A percentile compares a stretch with the other conserved stretches of the same genome.
Evolutionary conservation across 2,888 invertebrate genomes (phyloP).

Genomic region (Macroteleia sp.): DNA sequence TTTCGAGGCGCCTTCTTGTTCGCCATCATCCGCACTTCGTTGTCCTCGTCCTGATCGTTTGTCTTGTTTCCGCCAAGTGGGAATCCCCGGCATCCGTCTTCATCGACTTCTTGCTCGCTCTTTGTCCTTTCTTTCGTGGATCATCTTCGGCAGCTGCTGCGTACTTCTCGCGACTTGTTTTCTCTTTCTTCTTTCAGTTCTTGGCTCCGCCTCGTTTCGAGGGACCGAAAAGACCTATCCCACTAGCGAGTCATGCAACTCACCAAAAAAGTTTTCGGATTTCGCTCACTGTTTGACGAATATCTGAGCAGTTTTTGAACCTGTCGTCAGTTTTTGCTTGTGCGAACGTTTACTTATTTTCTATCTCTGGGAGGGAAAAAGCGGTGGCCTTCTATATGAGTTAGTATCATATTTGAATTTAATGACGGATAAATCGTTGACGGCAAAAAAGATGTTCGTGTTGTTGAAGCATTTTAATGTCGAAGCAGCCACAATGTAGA

Average conservation of each 20-base stretch:
- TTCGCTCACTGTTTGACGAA: too few species aligned
- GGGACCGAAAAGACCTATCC: slow-evolving; percentile 24
- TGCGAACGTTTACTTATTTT: too few species aligned
- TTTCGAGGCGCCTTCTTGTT: slow-evolving; percentile 7
- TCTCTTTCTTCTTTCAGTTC: slow-evolving; percentile 32
- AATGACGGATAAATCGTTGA: slow-evolving; percentile 65
- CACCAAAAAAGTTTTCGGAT: too few species aligned
- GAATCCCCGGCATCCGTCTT: background rate
- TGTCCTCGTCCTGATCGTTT: slow-evolving; percentile 18
- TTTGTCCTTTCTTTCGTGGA: slow-evolving; percentile 20
- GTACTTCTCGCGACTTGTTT: slow-evolving; percentile 49
- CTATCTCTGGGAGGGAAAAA: too few species aligned
- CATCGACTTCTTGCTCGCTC: slow-evolving; percentile 1
- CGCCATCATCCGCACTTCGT: slow-evolving; percentile 37
- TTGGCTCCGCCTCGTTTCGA: slow-evolving; percentile 48
- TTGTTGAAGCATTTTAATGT: slow-evolving; percentile 14
- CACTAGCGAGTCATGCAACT: slow-evolving; percentile 15
- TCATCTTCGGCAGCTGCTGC: slow-evolving; percentile 59
- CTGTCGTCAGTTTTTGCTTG: too few species aligned
- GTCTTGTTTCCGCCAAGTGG: slow-evolving; percentile 36
- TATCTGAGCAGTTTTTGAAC: too few species aligned
- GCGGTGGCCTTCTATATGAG: too few species aligned
- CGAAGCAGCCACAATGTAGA: slow-evolving; percentile 42
- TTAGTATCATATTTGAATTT: slow-evolving; percentile 63
- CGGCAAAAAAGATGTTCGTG: slow-evolving; percentile 50